Conservation (phyloP, 2,113 vertebrate species). For the Patagioenas fasciata region DNA sequence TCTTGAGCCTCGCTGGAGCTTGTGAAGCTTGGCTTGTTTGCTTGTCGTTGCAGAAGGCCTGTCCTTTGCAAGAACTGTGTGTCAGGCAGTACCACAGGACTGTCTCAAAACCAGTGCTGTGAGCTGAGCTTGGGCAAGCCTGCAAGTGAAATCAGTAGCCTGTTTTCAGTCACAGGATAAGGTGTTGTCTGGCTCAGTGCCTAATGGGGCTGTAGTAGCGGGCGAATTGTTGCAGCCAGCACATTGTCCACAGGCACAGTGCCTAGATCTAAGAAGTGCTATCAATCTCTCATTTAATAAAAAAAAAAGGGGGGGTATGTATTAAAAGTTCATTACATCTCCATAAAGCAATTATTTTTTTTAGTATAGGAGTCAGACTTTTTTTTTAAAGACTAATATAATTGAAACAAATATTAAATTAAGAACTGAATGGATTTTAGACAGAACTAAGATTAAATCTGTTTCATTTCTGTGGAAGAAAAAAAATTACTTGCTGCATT, state of each 20-base stretch:
- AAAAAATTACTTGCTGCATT: neutral
- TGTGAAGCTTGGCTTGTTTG: neutral
- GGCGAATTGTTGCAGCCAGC: neutral
- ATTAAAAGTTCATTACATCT: neutral
- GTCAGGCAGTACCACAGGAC: neutral
- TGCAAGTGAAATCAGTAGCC: neutral
- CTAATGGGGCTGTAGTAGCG: neutral
- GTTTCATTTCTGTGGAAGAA: neutral
- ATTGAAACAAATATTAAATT: slow-evolving; percentile 20
- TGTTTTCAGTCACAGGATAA: neutral
- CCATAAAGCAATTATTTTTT: neutral
- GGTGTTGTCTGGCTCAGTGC: neutral
- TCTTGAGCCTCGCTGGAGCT: neutral
- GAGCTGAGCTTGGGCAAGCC: neutral
- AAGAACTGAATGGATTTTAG: neutral
- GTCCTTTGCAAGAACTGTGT: neutral
- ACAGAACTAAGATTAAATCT: neutral
- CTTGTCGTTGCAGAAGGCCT: neutral
- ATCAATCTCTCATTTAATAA: neutral
- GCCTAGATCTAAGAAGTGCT: neutral
- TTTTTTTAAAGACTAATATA: neutral
- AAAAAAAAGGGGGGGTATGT: neutral
- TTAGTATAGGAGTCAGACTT: neutral
- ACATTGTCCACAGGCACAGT: neutral
- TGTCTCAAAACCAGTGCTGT: neutral